Evolutionary conservation across 2,113 vertebrate species (phyloP).

Genomic region (Oceanites oceanicus): DNA sequence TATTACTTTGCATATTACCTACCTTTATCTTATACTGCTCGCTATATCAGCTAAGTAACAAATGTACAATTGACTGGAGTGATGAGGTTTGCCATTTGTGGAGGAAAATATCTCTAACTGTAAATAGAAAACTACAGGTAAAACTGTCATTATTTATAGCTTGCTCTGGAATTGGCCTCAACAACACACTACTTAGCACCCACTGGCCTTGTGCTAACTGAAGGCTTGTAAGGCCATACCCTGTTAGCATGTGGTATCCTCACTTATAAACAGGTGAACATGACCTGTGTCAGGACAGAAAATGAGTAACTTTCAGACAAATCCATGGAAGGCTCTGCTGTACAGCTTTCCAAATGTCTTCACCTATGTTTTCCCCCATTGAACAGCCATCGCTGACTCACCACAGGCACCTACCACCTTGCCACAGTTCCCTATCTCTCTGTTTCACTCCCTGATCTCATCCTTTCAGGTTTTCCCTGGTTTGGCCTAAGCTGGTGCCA

Average conservation of each 20-base stretch:
- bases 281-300: background rate
- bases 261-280: background rate
- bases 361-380: background rate
- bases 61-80: background rate
- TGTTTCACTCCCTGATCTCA: background rate
- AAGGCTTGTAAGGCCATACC: background rate
- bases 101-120: background rate
- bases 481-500: background rate
- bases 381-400: background rate
- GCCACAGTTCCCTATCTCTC: background rate
- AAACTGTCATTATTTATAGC: background rate
- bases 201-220: background rate
- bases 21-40: background rate
- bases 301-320: background rate
- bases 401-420: background rate
- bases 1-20: background rate
- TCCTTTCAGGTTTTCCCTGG: background rate
- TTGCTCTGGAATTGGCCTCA: background rate
- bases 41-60: background rate
- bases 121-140: background rate
- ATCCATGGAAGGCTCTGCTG: background rate
- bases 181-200: rapidly evolving
- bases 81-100: background rate
- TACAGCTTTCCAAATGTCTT: background rate
- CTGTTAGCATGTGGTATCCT: background rate